These are phyloP conservation scores for Sycophaga agraensis DNA, from an alignment of 1,140 invertebrate genomes.

Conservation along the genomic window DNA sequence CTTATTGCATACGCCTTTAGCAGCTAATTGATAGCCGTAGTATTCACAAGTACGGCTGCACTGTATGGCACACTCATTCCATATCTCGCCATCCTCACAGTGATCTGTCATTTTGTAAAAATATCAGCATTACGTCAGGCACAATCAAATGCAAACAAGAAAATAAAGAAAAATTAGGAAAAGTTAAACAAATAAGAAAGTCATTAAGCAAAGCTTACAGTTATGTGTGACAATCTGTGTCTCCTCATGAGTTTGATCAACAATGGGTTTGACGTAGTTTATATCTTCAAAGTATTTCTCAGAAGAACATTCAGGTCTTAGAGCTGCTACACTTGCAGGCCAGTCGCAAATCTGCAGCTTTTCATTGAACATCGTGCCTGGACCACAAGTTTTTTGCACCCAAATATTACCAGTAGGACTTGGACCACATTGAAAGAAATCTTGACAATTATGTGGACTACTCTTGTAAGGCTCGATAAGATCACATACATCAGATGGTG, in stretches of 20 bases:
- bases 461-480: conserved; percentile 53
- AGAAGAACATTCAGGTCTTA: conserved; percentile 70
- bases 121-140: no score
- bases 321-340: conserved; percentile 61
- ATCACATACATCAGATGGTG: conserved; percentile 40
- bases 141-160: no score
- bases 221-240: no score
- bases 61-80: conserved; percentile 63
- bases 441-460: conserved; percentile 60
- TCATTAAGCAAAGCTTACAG: no score
- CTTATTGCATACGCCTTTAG: conserved; percentile 52
- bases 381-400: conserved; percentile 63
- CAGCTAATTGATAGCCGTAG: conserved; percentile 40
- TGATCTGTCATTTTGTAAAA: no score
- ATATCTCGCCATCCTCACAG: conserved; percentile 54
- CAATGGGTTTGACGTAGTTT: no score
- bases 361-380: conserved; percentile 65
- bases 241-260: no score
- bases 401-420: conserved; percentile 44
- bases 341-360: no score
- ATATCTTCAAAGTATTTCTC: no score
- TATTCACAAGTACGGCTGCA: conserved; percentile 63
- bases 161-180: no score
- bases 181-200: no score
- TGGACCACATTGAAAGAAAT: conserved; percentile 55